Base-by-base conservation (phyloP, 2,888 invertebrate species). In the Drosophila ustulata region DNA sequence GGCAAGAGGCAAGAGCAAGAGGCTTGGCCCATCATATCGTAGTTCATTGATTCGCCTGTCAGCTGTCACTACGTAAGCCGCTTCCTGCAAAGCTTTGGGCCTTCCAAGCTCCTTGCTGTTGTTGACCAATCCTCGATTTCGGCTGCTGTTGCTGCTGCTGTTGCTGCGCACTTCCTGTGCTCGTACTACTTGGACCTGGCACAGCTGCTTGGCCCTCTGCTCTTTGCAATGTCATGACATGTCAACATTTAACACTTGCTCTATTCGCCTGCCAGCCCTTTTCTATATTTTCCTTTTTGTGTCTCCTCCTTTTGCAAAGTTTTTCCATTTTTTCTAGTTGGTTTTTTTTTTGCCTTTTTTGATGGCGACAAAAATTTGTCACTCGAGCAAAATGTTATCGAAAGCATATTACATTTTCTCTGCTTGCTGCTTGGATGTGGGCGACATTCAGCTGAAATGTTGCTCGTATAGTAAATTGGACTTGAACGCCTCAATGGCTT, bases 191-290 rank as follows among this genome's bases (percentile, higher is more conserved):
- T 37, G 28, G 39, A 45, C 62, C 55, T 46, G 66, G 53, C 75
- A 58, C 71, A 71, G 61, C 66, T 73, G 80, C 68, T 66, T 68
- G 66, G 62, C 59, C 65, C 51, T 43, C 61, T 57, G 73, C 83
- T 85, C 88, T 71, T 67, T 85, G 85, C 80, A 78, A 85, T 84
- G 88, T 82, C 84, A 88, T 80, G 84, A 82, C 88, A 88, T 85
- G 88, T 86, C 83, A 85, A 88, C 88, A 82, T 85, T 85, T 85
- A 85, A 88, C 84, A 85, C 84, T 85, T 85, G 86, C 88, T 85
- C 88, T 70, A 77, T 82, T 78, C 69, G 73, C 72, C 71, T 71
- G 71, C 53, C 69, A 55, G 50, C 56, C 64, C 57, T 47, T 52
- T 69, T 51, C 52, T 49, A 43, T 25, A 34, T 47, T 55, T 43